Percentiles rank a stretch among this genome's conserved stretches.
Conservation (phyloP, 1,140 invertebrate genomes). For the Drosophila teissieri region DNA sequence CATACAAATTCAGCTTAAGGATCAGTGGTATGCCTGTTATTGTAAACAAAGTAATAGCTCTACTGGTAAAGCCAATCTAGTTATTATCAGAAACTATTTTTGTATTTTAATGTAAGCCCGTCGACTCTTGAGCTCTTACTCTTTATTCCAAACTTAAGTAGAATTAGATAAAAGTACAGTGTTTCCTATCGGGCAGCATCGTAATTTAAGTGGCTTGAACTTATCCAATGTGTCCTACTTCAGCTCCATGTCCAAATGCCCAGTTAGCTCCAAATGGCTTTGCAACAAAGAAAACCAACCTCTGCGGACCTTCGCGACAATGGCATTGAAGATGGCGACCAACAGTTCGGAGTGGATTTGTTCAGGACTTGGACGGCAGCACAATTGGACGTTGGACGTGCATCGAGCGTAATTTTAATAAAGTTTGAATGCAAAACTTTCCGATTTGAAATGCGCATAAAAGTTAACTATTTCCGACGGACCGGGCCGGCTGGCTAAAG, state of each 20-base stretch:
- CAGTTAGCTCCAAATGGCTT: conserved; percentile 1
- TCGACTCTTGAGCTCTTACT: no score
- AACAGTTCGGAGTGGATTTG: conserved; percentile 7
- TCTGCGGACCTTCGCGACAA: neutral
- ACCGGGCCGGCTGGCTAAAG: conserved; percentile 17
- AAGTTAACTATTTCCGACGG: conserved; percentile 80
- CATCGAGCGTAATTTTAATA: conserved; percentile 79
- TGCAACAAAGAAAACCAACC: conserved; percentile 25
- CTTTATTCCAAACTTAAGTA: neutral
- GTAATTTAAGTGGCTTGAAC: neutral
- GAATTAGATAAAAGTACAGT: neutral
- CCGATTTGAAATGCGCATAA: conserved; percentile 80
- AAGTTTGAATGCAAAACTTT: conserved; percentile 81
- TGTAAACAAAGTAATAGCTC: no score
- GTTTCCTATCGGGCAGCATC: neutral
- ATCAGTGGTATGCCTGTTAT: no score
- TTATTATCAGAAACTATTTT: no score
- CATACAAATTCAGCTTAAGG: no score
- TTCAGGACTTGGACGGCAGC: conserved; percentile 3
- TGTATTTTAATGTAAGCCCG: no score
- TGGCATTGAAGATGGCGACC: conserved; percentile 29
- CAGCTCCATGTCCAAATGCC: neutral
- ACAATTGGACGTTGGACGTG: conserved; percentile 52
- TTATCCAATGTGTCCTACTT: conserved; percentile 2
- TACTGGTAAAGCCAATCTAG: no score